These are phyloP conservation scores for Teleiodes luculella DNA, from an alignment of 2,888 invertebrate species.

Conservation along the genomic window DNA sequence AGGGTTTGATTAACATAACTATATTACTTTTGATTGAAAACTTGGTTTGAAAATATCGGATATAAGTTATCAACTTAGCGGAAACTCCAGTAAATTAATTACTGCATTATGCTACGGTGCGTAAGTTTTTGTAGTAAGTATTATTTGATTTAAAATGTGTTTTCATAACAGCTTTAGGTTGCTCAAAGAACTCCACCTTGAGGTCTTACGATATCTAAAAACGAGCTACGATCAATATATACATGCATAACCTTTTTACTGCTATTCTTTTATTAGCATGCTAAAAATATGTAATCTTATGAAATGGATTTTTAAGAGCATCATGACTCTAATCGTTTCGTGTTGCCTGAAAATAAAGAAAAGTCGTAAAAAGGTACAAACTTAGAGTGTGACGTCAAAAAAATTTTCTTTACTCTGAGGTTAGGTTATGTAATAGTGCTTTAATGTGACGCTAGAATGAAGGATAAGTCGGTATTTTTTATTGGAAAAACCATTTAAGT, in stretches of 20 bases:
- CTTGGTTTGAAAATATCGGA: no score
- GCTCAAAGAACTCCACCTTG: neutral
- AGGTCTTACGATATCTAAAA: neutral
- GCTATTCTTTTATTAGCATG: neutral
- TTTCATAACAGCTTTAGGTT: neutral
- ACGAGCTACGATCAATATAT: constrained; percentile 18
- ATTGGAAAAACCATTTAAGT: no score
- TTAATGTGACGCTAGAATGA: constrained; percentile 24
- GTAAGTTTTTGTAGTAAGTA: constrained; percentile 25
- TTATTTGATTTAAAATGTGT: neutral
- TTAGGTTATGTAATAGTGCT: constrained; percentile 69
- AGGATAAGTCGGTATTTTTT: constrained; percentile 17
- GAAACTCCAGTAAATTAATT: constrained; percentile 27
- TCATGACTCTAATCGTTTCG: neutral
- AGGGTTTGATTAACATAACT: constrained; percentile 22
- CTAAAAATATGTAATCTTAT: neutral
- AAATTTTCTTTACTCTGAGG: constrained; percentile 44
- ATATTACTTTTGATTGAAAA: constrained; percentile 23
- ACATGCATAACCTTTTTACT: constrained; percentile 14
- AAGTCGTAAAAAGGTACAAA: constrained; percentile 5
- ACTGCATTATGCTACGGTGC: constrained; percentile 64
- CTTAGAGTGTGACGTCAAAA: constrained; percentile 43
- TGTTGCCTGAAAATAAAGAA: neutral
- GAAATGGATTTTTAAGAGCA: neutral
- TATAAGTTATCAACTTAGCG: neutral